Percentiles rank a stretch among this genome's conserved stretches.
phyloP scores from a whole-genome alignment of 1,140 invertebrate species.

The Drosophila willistoni region DNA sequence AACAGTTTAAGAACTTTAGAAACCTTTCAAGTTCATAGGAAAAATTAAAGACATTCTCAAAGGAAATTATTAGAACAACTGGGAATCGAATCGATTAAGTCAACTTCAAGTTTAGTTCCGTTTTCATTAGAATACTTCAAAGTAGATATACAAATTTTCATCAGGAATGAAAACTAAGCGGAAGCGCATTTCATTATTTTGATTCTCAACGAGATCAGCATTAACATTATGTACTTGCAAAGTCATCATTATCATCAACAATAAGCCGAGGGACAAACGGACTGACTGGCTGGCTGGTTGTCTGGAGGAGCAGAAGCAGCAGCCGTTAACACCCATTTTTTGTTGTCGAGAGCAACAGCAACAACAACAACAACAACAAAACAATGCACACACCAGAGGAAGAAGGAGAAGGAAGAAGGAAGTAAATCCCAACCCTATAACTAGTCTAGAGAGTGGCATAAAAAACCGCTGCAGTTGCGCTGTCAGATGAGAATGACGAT shows the following conservation, averaged over 20 bases:
- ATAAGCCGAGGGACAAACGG: neutral
- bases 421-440: constrained; percentile 66
- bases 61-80: neutral
- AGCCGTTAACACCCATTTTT: constrained; percentile 63
- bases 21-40: no score
- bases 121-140: constrained; percentile 17
- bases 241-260: constrained; percentile 55
- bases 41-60: no score
- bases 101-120: constrained; percentile 19
- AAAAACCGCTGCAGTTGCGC: constrained; percentile 61
- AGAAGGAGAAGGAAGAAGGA: constrained; percentile 12
- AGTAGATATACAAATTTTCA: constrained; percentile 43
- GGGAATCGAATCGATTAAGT: neutral
- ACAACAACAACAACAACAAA: neutral
- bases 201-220: constrained; percentile 53
- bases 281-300: constrained; percentile 30
- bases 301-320: constrained; percentile 18
- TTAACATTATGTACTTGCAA: constrained; percentile 22
- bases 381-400: neutral
- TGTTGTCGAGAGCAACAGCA: constrained; percentile 14
- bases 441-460: constrained; percentile 24
- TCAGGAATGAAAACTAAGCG: constrained; percentile 24
- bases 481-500: constrained; percentile 39
- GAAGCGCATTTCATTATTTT: constrained; percentile 60
- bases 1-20: no score